phyloP scores from a whole-genome alignment of 2,888 invertebrate genomes.

The Tiliacea citrago region DNA sequence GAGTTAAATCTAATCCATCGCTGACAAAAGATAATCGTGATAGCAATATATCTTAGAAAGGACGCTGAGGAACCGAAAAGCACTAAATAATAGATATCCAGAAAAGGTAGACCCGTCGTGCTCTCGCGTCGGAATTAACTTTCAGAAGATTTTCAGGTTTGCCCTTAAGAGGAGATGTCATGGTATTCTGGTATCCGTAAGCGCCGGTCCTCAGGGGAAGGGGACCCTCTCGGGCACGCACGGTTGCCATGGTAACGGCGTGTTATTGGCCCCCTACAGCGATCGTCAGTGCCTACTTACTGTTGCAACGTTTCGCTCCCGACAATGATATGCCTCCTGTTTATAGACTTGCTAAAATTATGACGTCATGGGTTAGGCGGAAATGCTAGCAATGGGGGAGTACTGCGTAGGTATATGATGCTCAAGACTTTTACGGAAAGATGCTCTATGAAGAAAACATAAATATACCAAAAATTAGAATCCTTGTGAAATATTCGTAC shows the following conservation, averaged over 20 bases:
- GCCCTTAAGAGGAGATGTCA: constrained; percentile 77
- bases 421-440: constrained; percentile 49
- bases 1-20: constrained; percentile 64
- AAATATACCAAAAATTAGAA: constrained; percentile 8
- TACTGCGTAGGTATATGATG: constrained; percentile 36
- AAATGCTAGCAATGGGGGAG: constrained; percentile 52
- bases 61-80: constrained; percentile 69
- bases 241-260: constrained; percentile 85
- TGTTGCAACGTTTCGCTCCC: constrained; percentile 66
- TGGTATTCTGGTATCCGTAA: constrained; percentile 80
- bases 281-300: constrained; percentile 72
- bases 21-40: constrained; percentile 68
- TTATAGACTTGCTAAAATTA: constrained; percentile 68
- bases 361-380: constrained; percentile 67
- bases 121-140: constrained; percentile 34
- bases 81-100: constrained; percentile 77
- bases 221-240: constrained; percentile 80
- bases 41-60: constrained; percentile 68
- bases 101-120: constrained; percentile 65
- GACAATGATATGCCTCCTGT: constrained; percentile 70
- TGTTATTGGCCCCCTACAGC: constrained; percentile 88
- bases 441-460: too few species aligned
- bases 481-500: too few species aligned
- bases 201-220: constrained; percentile 80
- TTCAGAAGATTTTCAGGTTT: constrained; percentile 61